Evolutionary conservation across 2,797 vertebrate genomes (phyloP).

Genomic region (Myotis myotis): DNA sequence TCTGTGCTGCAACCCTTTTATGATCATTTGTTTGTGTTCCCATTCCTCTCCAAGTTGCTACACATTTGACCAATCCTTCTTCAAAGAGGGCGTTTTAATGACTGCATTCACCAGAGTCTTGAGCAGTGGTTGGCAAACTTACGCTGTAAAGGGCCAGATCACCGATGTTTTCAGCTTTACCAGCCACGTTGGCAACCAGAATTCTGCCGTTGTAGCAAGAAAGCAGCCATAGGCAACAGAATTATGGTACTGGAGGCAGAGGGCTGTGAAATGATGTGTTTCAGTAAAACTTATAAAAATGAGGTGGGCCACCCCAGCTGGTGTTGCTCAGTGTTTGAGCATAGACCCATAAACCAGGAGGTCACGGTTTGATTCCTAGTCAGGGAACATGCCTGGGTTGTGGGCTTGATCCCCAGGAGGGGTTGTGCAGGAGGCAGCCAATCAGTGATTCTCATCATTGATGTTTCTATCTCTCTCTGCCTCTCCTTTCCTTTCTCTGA

Average conservation of each 20-base stretch:
- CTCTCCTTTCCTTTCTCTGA: background rate
- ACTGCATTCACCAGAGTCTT: constrained; percentile 1
- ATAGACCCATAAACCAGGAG: background rate
- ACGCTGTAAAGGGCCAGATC: background rate
- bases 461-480: background rate
- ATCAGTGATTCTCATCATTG: no score
- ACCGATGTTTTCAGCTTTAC: background rate
- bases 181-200: background rate
- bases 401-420: no score
- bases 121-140: background rate
- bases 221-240: background rate
- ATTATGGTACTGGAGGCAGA: no score
- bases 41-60: background rate
- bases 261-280: background rate
- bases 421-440: no score
- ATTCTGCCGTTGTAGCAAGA: background rate
- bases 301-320: background rate
- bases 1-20: background rate
- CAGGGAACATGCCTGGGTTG: background rate
- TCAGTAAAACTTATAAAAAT: background rate
- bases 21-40: background rate
- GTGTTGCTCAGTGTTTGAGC: background rate
- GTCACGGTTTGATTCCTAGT: background rate
- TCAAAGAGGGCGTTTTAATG: background rate
- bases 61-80: background rate